A percentile compares a stretch with the other conserved stretches of the same genome.
phyloP scores from a whole-genome alignment of 1,140 invertebrate genomes.

The Carcinoscorpius rotundicauda region DNA sequence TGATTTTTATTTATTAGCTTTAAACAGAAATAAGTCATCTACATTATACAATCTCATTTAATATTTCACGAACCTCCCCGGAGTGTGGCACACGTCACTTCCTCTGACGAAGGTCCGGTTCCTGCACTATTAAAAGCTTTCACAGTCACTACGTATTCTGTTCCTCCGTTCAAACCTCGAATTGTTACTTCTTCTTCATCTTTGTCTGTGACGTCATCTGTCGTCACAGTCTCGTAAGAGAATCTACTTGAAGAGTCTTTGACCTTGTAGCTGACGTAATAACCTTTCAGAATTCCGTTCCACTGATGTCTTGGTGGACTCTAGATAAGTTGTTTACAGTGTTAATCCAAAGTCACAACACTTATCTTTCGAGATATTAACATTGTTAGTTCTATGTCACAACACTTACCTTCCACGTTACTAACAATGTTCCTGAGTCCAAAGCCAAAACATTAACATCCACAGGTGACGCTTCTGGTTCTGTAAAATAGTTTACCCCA shows the following conservation, averaged over 20 bases:
- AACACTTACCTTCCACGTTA: constrained; percentile 22
- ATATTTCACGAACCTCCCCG: constrained; percentile 22
- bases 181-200: constrained; percentile 24
- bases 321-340: constrained; percentile 8
- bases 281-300: constrained; percentile 85
- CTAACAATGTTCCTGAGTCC: constrained; percentile 22
- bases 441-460: constrained; percentile 23
- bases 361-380: neutral
- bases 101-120: constrained; percentile 24
- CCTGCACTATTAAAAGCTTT: constrained; percentile 26
- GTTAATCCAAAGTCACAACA: no score
- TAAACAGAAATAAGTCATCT: no score
- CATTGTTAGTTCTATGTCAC: neutral
- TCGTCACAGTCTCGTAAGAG: constrained; percentile 16
- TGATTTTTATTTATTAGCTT: no score
- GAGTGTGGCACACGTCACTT: constrained; percentile 21
- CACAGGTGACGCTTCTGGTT: constrained; percentile 23
- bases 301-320: constrained; percentile 73
- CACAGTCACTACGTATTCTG: constrained; percentile 25
- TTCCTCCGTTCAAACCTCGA: constrained; percentile 21
- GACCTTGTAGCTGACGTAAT: constrained; percentile 34
- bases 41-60: no score
- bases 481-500: neutral
- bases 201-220: constrained; percentile 10
- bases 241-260: constrained; percentile 9